A percentile compares a stretch with the other conserved stretches of the same genome.
Conservation (phyloP, 2,888 invertebrate genomes). For the Alcis repandata region DNA sequence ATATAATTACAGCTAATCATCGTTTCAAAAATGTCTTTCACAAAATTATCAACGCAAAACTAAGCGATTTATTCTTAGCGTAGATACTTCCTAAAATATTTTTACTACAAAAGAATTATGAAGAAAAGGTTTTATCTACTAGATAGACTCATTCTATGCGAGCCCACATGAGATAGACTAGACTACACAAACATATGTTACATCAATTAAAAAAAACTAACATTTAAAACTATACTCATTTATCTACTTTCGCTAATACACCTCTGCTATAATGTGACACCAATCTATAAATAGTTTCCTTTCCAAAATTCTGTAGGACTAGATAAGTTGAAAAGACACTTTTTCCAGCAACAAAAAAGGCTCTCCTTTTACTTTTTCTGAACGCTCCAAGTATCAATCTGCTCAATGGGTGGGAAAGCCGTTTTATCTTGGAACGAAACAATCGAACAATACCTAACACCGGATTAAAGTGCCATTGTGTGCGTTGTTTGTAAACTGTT, state of each 20-base stretch:
- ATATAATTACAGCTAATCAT: neutral
- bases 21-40: slow-evolving; percentile 14
- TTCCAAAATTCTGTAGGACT: neutral
- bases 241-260: too few relatives aligned
- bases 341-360: neutral
- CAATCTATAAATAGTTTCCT: too few relatives aligned
- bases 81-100: too few relatives aligned
- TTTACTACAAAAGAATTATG: too few relatives aligned
- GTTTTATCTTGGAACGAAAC: slow-evolving; percentile 47
- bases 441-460: slow-evolving; percentile 50
- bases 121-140: too few relatives aligned
- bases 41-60: slow-evolving; percentile 8
- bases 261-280: too few relatives aligned
- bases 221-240: too few relatives aligned
- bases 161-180: too few relatives aligned
- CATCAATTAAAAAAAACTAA: too few relatives aligned
- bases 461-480: slow-evolving; percentile 53
- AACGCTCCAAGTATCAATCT: slow-evolving; percentile 16
- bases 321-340: neutral
- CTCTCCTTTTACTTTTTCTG: neutral
- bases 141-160: too few relatives aligned
- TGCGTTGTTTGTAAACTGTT: slow-evolving; percentile 58
- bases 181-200: too few relatives aligned
- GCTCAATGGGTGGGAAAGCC: slow-evolving; percentile 50
- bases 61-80: neutral